Conservation (phyloP, 1,140 invertebrate species). For the Diabrotica undecimpunctata region DNA sequence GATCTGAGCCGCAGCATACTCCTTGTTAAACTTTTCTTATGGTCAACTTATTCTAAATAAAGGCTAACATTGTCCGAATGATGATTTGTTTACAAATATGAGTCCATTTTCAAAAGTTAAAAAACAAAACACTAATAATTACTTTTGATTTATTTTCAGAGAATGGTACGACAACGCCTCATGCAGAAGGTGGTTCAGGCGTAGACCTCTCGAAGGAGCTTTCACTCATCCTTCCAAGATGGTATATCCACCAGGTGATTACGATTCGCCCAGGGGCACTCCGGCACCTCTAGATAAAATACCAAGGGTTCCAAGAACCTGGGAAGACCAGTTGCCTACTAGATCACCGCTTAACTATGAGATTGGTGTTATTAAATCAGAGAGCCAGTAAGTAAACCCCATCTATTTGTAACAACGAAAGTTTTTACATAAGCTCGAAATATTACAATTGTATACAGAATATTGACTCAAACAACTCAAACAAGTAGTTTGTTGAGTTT, state of each 20-base stretch:
- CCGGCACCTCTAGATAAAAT: constrained; percentile 50
- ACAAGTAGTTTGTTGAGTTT: not conserved
- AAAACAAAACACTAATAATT: too few relatives aligned
- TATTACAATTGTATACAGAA: not conserved
- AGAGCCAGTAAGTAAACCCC: constrained; percentile 74
- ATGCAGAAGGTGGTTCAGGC: constrained; percentile 79
- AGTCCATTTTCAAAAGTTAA: too few relatives aligned
- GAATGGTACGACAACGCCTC: constrained; percentile 88
- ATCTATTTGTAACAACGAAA: too few relatives aligned
- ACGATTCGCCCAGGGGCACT: constrained; percentile 71
- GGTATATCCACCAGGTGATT: constrained; percentile 85
- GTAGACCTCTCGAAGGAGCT: constrained; percentile 73
- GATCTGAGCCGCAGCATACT: too few relatives aligned
- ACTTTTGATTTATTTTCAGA: constrained; percentile 48
- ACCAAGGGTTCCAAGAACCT: constrained; percentile 52
- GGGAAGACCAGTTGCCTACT: constrained; percentile 68
- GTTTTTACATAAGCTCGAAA: not conserved
- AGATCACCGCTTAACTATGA: constrained; percentile 80
- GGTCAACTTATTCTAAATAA: too few relatives aligned
- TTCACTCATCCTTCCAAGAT: constrained; percentile 88
- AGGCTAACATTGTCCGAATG: too few relatives aligned
- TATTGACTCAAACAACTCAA: not conserved
- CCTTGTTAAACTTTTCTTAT: too few relatives aligned
- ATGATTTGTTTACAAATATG: too few relatives aligned
- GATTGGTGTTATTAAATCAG: constrained; percentile 72